These are phyloP conservation scores for Gonioctena quinquepunctata DNA, from an alignment of 1,140 invertebrate species.

Conservation along the genomic window DNA sequence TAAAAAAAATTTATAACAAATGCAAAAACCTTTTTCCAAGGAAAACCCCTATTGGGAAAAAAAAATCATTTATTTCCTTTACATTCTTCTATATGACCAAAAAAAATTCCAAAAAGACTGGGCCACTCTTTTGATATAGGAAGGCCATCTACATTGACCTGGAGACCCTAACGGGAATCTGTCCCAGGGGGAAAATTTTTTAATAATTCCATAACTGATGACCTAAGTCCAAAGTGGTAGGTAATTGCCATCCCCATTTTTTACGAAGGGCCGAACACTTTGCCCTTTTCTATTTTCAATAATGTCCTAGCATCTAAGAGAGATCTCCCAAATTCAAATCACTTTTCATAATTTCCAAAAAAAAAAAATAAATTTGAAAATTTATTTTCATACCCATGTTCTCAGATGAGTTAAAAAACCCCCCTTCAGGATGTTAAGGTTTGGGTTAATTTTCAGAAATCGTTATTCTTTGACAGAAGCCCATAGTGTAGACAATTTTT, in stretches of 20 bases:
- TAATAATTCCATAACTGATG: neutral
- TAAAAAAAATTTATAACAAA: neutral
- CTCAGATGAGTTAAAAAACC: neutral
- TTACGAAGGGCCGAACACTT: neutral
- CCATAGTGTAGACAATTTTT: neutral
- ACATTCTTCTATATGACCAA: neutral
- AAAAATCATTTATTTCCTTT: neutral
- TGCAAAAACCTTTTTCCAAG: neutral
- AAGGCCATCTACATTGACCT: slow-evolving; percentile 12
- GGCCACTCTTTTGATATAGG: slow-evolving; percentile 15
- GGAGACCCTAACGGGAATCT: neutral
- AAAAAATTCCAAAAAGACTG: slow-evolving; percentile 8
- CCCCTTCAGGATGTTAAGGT: neutral
- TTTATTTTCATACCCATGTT: neutral
- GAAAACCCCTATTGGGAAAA: slow-evolving; percentile 10
- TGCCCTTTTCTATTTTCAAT: too few species aligned
- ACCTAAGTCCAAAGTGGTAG: neutral
- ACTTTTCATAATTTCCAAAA: neutral
- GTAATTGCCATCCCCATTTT: neutral
- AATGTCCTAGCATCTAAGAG: neutral
- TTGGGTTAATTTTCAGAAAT: neutral
- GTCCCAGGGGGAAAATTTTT: neutral
- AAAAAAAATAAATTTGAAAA: neutral
- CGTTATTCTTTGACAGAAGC: neutral
- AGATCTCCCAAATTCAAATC: neutral